Base-by-base conservation (phyloP, 1,140 invertebrate species). In the Aphaenogaster ashmeadi region DNA sequence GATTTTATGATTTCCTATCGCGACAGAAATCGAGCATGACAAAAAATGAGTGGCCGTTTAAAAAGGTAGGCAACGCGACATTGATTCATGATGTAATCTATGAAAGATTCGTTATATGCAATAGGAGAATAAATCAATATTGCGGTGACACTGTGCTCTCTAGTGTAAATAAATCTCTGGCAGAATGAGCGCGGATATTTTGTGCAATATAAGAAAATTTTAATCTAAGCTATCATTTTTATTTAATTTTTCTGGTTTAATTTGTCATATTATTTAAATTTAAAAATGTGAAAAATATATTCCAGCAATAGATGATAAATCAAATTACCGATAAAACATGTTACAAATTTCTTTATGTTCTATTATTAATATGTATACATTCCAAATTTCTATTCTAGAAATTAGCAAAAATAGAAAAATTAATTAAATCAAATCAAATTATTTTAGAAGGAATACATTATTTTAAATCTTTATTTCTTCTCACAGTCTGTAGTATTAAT, bases 51-150 rank as follows among this genome's bases (percentile, higher is more conserved):
- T 56, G 50, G 50, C 13, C 50, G 66, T 81, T 81, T 81, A 81
- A 81, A 80, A 80, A 81, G 69, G 21, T 81, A 54, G 78, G 38
- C 50, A 54, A 81, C 50, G 9, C 21, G 66, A 81, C 47, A 67
- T 81, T 81, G 79, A 54, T 71, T 67, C 50, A 81, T 54, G 64
- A 71, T 56, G 64, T 71, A 71, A 81, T 81, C 79, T 81, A 71
- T 71, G 66, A 81, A 80, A 80, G 50, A 71, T 56, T 81, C 21
- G 79, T 71, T 81, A 56, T 21, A 71, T 44, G 66, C 50, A 71
- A 41, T 71, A 81, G 66, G 64, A 69, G 5, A 81, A 81, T 81
- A 81, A 81, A 81, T 81, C 79, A 81, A 58, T 38, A 71, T 56
- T 36, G 64, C 15, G 47, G 47, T 71, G 50, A 71, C 79, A 81